phyloP scores from a whole-genome alignment of 2,888 invertebrate species.

The Paralinhomoeus sp. region DNA sequence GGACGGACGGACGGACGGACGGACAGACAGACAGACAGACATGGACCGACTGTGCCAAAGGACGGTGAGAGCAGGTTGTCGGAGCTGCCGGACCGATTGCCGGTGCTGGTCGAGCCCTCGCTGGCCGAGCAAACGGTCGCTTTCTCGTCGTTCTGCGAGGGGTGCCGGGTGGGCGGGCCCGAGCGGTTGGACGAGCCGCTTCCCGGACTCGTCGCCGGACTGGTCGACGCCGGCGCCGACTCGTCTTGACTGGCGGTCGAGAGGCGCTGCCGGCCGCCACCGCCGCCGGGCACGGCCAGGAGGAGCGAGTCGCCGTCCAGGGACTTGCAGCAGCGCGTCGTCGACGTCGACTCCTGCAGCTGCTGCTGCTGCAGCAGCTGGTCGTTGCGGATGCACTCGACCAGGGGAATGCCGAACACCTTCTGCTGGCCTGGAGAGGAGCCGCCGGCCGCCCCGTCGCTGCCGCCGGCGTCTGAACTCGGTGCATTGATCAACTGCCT shows the following conservation, averaged over 20 bases:
- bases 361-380: too few species aligned
- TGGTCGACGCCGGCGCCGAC: not conserved
- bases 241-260: too few species aligned
- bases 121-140: too few species aligned
- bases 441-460: not conserved
- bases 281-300: not conserved
- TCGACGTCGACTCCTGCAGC: conserved; percentile 30
- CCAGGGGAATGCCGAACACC: conserved; percentile 61
- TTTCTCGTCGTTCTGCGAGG: too few species aligned
- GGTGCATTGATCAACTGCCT: too few species aligned
- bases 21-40: too few species aligned
- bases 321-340: not conserved
- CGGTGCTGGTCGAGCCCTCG: too few species aligned
- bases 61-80: conserved; percentile 8
- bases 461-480: too few species aligned
- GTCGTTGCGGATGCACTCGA: conserved; percentile 62
- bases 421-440: conserved; percentile 26
- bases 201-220: not conserved
- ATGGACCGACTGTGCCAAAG: not conserved
- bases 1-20: too few species aligned
- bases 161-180: too few species aligned
- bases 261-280: not conserved
- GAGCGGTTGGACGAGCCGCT: not conserved
- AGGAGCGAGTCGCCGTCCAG: not conserved
- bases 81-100: conserved; percentile 2